Percentiles rank a stretch among this genome's conserved stretches.
phyloP scores from a whole-genome alignment of 2,888 invertebrate genomes.

The Trileptium ribeirensis region DNA sequence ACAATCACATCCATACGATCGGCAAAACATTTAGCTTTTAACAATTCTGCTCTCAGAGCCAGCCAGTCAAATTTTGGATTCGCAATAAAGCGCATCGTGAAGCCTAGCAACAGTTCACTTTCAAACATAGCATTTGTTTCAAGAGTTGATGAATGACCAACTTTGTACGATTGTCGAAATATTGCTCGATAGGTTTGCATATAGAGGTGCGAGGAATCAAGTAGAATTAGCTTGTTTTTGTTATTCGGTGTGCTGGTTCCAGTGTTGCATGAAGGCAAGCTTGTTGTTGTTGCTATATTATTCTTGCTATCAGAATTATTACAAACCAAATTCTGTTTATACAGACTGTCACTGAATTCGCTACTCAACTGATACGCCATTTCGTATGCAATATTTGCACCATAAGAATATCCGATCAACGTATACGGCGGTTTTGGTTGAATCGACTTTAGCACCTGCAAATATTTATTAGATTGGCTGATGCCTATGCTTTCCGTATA shows the following conservation, averaged over 20 bases:
- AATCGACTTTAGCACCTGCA: not conserved
- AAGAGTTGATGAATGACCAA: slow-evolving; percentile 45
- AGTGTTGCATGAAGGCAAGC: not conserved
- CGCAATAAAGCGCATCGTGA: slow-evolving; percentile 68
- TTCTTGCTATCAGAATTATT: not conserved
- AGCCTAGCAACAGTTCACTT: slow-evolving; percentile 67
- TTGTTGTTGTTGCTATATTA: no score
- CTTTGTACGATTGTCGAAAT: slow-evolving; percentile 50
- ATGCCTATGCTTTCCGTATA: no score
- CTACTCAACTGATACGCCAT: not conserved
- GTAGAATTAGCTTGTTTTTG: slow-evolving; percentile 61
- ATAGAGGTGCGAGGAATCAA: slow-evolving; percentile 68
- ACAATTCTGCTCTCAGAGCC: slow-evolving; percentile 59
- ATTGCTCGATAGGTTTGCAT: slow-evolving; percentile 54
- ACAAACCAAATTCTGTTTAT: not conserved
- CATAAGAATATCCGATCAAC: not conserved
- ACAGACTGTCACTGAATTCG: slow-evolving; percentile 39
- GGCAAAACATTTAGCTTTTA: slow-evolving; percentile 60
- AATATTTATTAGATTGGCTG: not conserved
- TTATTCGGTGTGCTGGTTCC: not conserved
- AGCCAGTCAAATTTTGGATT: slow-evolving; percentile 63
- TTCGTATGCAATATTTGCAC: not conserved
- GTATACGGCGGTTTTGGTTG: not conserved
- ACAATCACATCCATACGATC: slow-evolving; percentile 61
- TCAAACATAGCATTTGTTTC: slow-evolving; percentile 51